These are phyloP conservation scores for Myanophis thanlyinensis DNA, from an alignment of 2,113 vertebrate genomes.

Conservation along the genomic window DNA sequence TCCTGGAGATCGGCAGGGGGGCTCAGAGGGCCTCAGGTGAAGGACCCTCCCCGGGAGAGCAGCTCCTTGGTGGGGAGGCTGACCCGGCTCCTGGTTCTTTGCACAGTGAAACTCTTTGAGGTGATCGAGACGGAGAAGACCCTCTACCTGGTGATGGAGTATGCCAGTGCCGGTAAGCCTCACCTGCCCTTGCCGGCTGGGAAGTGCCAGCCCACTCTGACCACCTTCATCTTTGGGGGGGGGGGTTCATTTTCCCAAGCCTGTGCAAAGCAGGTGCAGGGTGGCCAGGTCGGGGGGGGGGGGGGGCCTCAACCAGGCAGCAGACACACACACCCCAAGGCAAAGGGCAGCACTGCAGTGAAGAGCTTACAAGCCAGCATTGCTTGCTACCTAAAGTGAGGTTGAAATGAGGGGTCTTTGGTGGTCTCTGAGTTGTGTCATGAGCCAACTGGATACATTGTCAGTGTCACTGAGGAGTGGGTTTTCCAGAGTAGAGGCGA, in stretches of 20 bases:
- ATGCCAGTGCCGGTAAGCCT: slow-evolving; percentile 82
- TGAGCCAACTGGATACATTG: neutral
- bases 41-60: neutral
- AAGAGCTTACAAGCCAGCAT: too few relatives aligned
- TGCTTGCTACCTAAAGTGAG: neutral
- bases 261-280: neutral
- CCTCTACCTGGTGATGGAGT: slow-evolving; percentile 88
- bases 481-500: too few relatives aligned
- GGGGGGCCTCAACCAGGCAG: neutral
- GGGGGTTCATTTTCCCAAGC: too few relatives aligned
- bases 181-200: fast-evolving
- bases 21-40: neutral
- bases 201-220: neutral
- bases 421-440: neutral
- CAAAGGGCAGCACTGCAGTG: neutral
- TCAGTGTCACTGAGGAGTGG: neutral
- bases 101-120: slow-evolving; percentile 87
- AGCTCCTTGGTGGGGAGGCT: neutral
- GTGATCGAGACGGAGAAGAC: slow-evolving; percentile 88
- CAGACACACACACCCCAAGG: too few relatives aligned
- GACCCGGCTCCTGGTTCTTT: neutral
- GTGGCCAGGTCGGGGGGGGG: neutral
- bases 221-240: too few relatives aligned
- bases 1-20: neutral
- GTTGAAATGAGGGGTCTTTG: neutral